phyloP scores from a whole-genome alignment of 2,797 vertebrate species.

The Myotis vivesi region DNA sequence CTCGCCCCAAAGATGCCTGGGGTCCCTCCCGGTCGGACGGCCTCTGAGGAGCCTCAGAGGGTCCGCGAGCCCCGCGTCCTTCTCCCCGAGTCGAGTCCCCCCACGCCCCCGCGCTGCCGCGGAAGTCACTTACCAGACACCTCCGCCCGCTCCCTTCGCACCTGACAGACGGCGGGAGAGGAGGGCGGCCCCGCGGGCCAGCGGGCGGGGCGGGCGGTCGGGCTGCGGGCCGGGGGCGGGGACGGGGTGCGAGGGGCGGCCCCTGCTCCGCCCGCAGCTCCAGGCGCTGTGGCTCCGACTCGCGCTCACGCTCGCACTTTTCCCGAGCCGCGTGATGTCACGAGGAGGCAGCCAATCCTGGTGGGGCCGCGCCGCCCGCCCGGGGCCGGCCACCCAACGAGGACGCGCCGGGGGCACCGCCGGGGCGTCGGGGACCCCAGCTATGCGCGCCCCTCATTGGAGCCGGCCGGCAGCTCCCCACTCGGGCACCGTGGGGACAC shows the following conservation, averaged over 20 bases:
- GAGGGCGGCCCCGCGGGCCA: constrained; percentile 36
- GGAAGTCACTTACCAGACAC: constrained; percentile 73
- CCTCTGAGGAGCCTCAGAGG: background rate
- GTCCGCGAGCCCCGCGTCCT: constrained; percentile 6
- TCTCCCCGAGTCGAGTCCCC: background rate
- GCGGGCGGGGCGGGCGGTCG: constrained; percentile 24
- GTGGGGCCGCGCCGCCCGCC: constrained; percentile 72
- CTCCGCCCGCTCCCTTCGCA: constrained; percentile 54
- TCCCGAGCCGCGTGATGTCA: constrained; percentile 83
- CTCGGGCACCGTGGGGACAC: background rate
- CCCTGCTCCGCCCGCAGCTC: constrained; percentile 75
- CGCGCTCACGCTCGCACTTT: constrained; percentile 78
- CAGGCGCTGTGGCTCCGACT: constrained; percentile 75
- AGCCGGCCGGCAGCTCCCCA: background rate
- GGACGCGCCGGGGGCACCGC: constrained; percentile 62
- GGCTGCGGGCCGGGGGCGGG: constrained; percentile 66
- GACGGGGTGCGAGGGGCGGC: constrained; percentile 66
- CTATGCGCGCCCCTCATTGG: background rate
- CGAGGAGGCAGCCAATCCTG: constrained; percentile 82
- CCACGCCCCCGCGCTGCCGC: constrained; percentile 60
- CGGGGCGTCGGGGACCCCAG: constrained; percentile 48
- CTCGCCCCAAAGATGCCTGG: background rate
- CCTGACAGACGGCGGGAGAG: constrained; percentile 69
- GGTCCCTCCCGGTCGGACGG: background rate
- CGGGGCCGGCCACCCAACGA: constrained; percentile 65